phyloP scores from a whole-genome alignment of 1,140 invertebrate species.

The Tetragnatha versicolor region DNA sequence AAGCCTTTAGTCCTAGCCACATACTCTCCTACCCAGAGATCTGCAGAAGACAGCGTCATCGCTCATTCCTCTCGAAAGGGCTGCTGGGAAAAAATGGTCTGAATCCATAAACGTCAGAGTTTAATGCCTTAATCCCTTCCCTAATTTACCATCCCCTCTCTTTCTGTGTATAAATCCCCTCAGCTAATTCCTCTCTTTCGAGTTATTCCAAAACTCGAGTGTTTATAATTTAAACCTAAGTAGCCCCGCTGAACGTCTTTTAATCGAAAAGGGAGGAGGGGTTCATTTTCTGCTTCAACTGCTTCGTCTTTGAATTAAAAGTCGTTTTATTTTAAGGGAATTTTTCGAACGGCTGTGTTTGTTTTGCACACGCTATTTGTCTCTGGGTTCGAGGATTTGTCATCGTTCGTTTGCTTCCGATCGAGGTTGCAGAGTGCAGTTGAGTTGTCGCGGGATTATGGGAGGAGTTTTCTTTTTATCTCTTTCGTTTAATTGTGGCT shows the following conservation, averaged over 20 bases:
- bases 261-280: neutral
- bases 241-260: neutral
- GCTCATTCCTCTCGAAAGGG: too few species aligned
- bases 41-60: too few species aligned
- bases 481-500: too few species aligned
- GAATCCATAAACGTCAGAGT: neutral
- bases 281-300: constrained; percentile 47
- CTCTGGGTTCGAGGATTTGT: neutral
- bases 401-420: neutral
- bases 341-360: neutral
- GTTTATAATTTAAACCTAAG: constrained; percentile 36
- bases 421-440: too few species aligned
- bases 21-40: too few species aligned
- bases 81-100: neutral
- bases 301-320: constrained; percentile 33
- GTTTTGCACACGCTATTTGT: neutral
- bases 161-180: neutral
- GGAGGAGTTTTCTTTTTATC: too few species aligned
- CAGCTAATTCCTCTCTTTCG: neutral
- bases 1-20: too few species aligned
- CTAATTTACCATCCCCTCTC: neutral
- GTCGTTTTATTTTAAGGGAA: constrained; percentile 34
- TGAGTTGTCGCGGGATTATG: too few species aligned
- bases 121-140: constrained; percentile 12
- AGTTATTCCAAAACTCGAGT: constrained; percentile 20